phyloP scores from a whole-genome alignment of 2,797 vertebrate species.

The Spinibarbus caldwelli region DNA sequence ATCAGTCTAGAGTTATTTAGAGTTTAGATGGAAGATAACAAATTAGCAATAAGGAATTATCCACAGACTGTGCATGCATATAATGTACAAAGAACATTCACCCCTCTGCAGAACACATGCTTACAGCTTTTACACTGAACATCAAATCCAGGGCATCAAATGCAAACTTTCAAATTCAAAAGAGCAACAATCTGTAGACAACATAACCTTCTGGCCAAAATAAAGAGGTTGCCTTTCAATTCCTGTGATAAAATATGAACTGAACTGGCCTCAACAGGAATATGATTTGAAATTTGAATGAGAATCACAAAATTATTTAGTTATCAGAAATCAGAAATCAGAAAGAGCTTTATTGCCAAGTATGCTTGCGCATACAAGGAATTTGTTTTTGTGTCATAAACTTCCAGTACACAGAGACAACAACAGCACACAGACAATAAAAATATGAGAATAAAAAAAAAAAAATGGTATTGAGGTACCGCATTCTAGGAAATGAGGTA shows the following conservation, averaged over 20 bases:
- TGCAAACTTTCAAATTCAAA: too few relatives aligned
- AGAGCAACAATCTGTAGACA: too few relatives aligned
- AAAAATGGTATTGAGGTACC: neutral
- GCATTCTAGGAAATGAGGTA: neutral
- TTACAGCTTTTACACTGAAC: slow-evolving; percentile 1
- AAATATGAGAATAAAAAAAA: too few relatives aligned
- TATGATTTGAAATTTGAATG: neutral
- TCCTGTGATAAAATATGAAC: neutral
- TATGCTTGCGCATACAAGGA: too few relatives aligned
- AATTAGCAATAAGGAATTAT: slow-evolving; percentile 43
- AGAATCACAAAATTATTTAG: neutral
- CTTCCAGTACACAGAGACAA: too few relatives aligned
- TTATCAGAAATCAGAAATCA: too few relatives aligned
- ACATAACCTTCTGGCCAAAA: neutral
- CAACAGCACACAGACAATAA: too few relatives aligned
- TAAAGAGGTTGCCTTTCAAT: neutral
- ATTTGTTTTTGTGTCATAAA: too few relatives aligned
- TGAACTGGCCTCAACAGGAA: neutral
- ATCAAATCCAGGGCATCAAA: neutral
- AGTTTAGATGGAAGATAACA: slow-evolving; percentile 42
- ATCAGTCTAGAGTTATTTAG: slow-evolving; percentile 38
- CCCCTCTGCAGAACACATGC: neutral
- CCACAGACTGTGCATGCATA: neutral
- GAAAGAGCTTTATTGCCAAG: too few relatives aligned
- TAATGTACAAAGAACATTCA: slow-evolving; percentile 15